Evolutionary conservation across 2,797 vertebrate genomes (phyloP).

Genomic region (Leucoraja ocellata): DNA sequence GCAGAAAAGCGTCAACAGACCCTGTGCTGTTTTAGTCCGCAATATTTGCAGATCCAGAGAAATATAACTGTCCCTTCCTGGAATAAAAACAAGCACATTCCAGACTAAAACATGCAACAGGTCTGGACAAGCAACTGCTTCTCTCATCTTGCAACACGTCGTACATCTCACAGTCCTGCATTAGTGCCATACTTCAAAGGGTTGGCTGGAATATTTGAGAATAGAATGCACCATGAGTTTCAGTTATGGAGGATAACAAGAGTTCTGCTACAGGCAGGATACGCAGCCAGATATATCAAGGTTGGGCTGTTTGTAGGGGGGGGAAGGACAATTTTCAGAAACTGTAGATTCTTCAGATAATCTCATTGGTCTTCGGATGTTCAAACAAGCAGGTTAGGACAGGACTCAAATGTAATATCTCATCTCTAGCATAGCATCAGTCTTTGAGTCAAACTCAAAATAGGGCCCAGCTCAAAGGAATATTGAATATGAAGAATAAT

Average conservation of each 20-base stretch:
- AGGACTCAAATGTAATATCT: background rate
- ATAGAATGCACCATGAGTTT: background rate
- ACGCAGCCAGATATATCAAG: background rate
- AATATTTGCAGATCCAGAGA: background rate
- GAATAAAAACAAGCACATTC: background rate
- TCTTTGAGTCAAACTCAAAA: background rate
- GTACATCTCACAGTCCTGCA: too few species aligned
- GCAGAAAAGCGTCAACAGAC: background rate
- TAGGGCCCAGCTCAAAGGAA: too few species aligned
- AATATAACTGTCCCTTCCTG: background rate
- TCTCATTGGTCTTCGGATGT: background rate
- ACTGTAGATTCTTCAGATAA: too few species aligned
- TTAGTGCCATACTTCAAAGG: background rate
- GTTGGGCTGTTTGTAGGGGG: too few species aligned
- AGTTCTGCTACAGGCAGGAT: background rate
- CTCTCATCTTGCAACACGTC: too few species aligned
- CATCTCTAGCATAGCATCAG: too few species aligned
- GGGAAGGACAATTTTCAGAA: too few species aligned
- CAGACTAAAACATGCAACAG: background rate
- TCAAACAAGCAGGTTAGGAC: background rate
- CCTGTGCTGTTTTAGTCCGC: background rate
- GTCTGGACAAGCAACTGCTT: background rate
- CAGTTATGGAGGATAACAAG: background rate
- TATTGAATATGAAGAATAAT: too few species aligned
- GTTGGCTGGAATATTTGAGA: conserved; percentile 2